Conservation (phyloP, 2,888 invertebrate genomes). For the Atethmia centrago region DNA sequence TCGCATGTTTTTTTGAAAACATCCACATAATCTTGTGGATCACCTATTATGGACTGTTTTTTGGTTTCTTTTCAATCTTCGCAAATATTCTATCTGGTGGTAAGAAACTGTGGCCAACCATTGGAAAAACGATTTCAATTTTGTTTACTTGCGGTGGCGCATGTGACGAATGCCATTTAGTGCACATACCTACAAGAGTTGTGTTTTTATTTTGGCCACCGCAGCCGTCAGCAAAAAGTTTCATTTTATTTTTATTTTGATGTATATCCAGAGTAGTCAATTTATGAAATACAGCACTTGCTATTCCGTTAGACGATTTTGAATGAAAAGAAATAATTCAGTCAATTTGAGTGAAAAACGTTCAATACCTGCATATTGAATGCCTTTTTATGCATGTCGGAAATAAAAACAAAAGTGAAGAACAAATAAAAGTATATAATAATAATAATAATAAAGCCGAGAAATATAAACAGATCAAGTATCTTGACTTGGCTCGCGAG, state of each 20-base stretch:
- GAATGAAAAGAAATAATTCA: no score
- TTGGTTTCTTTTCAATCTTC: slow-evolving; percentile 14
- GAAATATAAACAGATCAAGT: no score
- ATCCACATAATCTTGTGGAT: slow-evolving; percentile 24
- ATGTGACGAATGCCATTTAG: slow-evolving; percentile 9
- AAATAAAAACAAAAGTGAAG: no score
- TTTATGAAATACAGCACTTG: slow-evolving; percentile 19
- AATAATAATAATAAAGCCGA: no score
- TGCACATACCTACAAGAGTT: slow-evolving; percentile 20
- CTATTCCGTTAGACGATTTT: slow-evolving; percentile 15
- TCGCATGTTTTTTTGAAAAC: slow-evolving; percentile 17
- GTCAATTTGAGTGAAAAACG: no score
- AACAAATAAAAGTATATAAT: no score
- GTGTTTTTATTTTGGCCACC: slow-evolving; percentile 13
- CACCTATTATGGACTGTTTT: slow-evolving; percentile 7
- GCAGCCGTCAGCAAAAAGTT: slow-evolving; percentile 15
- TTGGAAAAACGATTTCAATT: slow-evolving; percentile 4
- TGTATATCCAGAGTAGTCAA: slow-evolving; percentile 12
- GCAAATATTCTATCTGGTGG: slow-evolving; percentile 13
- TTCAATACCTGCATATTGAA: no score
- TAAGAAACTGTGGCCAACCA: slow-evolving; percentile 8
- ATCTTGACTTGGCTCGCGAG: no score
- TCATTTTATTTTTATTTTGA: slow-evolving; percentile 8
- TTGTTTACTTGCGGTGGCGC: slow-evolving; percentile 11
- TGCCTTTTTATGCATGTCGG: no score